Evolutionary conservation across 1,140 invertebrate genomes (phyloP).

Genomic region (Drosophila seguyi): DNA sequence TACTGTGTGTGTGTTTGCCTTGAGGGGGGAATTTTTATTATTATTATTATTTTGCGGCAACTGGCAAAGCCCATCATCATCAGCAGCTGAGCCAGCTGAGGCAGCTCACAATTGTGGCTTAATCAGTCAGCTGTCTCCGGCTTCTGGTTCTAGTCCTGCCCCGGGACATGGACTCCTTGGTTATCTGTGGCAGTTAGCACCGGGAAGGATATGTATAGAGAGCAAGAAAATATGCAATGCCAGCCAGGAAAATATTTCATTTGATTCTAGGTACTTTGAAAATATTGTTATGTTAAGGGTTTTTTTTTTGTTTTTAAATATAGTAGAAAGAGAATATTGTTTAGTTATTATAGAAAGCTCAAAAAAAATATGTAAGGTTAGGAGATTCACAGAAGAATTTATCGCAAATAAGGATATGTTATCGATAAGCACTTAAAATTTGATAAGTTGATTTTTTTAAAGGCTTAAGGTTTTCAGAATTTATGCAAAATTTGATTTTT

Average conservation of each 20-base stretch:
- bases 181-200: not conserved
- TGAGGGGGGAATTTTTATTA: conserved; percentile 24
- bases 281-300: not conserved
- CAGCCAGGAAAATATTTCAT: not conserved
- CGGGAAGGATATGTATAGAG: not conserved
- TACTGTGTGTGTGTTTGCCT: conserved; percentile 8
- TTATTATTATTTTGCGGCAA: conserved; percentile 29
- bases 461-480: too few species aligned
- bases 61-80: conserved; percentile 41
- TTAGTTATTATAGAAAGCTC: too few species aligned
- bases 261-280: not conserved
- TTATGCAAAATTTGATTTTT: too few species aligned
- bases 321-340: too few species aligned
- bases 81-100: conserved; percentile 36
- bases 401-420: too few species aligned
- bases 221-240: not conserved
- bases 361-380: too few species aligned
- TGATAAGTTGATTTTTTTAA: too few species aligned
- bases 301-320: too few species aligned
- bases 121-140: conserved; percentile 58
- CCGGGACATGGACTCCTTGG: not conserved
- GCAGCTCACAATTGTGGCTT: conserved; percentile 62
- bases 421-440: too few species aligned
- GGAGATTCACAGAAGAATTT: too few species aligned
- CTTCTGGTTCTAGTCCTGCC: not conserved